phyloP scores from a whole-genome alignment of 1,140 invertebrate genomes.

The Teleogryllus occipitalis region DNA sequence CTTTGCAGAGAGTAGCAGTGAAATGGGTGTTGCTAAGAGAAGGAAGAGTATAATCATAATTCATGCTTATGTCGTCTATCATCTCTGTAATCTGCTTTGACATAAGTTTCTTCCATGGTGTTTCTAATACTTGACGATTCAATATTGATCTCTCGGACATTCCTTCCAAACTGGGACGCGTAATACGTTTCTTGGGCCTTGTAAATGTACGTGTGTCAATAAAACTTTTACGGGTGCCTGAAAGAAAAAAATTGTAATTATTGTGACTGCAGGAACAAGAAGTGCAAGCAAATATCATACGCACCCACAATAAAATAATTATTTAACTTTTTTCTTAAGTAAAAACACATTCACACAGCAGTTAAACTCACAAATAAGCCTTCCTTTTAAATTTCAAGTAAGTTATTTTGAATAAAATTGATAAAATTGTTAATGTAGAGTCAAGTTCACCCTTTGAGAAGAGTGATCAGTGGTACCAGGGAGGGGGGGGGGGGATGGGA shows the following conservation, averaged over 20 bases:
- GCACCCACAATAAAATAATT: constrained; percentile 3
- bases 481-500: too few species aligned
- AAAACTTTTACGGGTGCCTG: constrained; percentile 8
- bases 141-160: constrained; percentile 12
- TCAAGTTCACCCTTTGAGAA: too few species aligned
- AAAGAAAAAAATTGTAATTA: neutral
- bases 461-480: too few species aligned
- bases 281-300: neutral
- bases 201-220: constrained; percentile 23
- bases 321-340: too few species aligned
- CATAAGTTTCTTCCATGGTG: neutral
- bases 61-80: neutral
- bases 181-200: constrained; percentile 19
- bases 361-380: too few species aligned
- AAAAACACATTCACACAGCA: too few species aligned
- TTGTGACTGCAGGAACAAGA: neutral
- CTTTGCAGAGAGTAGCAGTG: neutral
- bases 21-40: neutral
- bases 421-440: too few species aligned
- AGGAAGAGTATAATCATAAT: neutral
- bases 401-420: too few species aligned
- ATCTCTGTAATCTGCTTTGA: neutral
- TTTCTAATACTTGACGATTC: neutral
- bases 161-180: constrained; percentile 11
- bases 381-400: too few species aligned